Evolutionary conservation across 2,113 vertebrate genomes (phyloP).

Genomic region (Egretta garzetta): DNA sequence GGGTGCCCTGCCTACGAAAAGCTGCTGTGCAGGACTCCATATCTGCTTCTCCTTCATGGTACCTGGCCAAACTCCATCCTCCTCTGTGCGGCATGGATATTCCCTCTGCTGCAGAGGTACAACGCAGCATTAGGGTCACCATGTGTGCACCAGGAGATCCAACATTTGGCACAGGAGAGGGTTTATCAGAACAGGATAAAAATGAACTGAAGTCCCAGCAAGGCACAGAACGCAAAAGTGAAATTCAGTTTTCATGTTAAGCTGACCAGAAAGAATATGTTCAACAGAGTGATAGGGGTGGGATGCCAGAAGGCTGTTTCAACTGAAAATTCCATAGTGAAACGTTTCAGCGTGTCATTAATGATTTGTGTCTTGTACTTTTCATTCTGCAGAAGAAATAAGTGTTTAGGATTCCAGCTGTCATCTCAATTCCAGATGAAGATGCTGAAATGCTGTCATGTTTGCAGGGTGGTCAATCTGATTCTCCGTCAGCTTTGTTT

Average conservation of each 20-base stretch:
- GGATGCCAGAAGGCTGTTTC: conserved; percentile 19
- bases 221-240: background rate
- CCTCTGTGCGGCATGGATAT: background rate
- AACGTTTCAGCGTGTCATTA: background rate
- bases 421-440: background rate
- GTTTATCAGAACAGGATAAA: background rate
- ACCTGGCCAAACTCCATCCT: background rate
- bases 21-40: background rate
- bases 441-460: background rate
- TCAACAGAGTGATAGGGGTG: background rate
- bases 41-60: background rate
- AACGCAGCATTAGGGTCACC: background rate
- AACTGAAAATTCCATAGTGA: background rate
- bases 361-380: conserved; percentile 19
- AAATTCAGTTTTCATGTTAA: background rate
- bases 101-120: background rate
- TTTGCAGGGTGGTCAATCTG: background rate
- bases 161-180: background rate
- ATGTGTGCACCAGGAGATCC: background rate
- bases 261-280: conserved; percentile 23
- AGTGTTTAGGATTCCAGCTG: conserved; percentile 9
- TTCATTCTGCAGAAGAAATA: background rate
- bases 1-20: background rate
- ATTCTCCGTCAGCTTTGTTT: background rate
- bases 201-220: background rate